Evolutionary conservation across 2,888 invertebrate genomes (phyloP).

Genomic region (Cotesia congregata): DNA sequence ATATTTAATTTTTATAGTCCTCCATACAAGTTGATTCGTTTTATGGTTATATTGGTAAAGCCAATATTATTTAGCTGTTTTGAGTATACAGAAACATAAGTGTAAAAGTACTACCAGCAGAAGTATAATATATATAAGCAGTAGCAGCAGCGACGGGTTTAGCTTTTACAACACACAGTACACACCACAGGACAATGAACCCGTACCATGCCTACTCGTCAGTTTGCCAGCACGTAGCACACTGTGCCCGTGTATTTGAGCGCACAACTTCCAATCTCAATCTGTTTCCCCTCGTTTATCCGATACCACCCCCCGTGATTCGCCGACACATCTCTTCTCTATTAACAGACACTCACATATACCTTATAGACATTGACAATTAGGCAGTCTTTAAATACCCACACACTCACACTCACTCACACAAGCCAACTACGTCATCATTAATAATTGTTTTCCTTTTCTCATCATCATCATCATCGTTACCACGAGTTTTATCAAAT

Average conservation of each 20-base stretch:
- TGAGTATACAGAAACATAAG: background rate
- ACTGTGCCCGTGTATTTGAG: slow-evolving; percentile 39
- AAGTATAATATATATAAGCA: background rate
- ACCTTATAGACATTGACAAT: slow-evolving; percentile 12
- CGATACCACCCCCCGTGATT: background rate
- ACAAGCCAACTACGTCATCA: background rate
- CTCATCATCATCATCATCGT: background rate
- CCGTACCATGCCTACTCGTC: slow-evolving; percentile 55
- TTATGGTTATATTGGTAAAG: too few species aligned
- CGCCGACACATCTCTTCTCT: slow-evolving; percentile 18
- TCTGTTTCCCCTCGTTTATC: slow-evolving; percentile 33
- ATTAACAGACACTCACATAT: slow-evolving; percentile 13
- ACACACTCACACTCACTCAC: background rate
- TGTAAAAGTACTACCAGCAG: background rate
- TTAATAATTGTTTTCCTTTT: background rate
- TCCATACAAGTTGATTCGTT: background rate
- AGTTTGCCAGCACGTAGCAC: slow-evolving; percentile 59
- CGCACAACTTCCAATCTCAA: slow-evolving; percentile 44
- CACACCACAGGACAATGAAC: slow-evolving; percentile 68
- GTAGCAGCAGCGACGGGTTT: background rate
- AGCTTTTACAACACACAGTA: slow-evolving; percentile 20
- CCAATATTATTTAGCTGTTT: too few species aligned
- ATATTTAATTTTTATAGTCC: background rate
- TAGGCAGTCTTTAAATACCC: slow-evolving; percentile 9
- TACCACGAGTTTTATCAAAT: background rate